phyloP scores from a whole-genome alignment of 2,888 invertebrate species.

The Marronus borbonicus region DNA sequence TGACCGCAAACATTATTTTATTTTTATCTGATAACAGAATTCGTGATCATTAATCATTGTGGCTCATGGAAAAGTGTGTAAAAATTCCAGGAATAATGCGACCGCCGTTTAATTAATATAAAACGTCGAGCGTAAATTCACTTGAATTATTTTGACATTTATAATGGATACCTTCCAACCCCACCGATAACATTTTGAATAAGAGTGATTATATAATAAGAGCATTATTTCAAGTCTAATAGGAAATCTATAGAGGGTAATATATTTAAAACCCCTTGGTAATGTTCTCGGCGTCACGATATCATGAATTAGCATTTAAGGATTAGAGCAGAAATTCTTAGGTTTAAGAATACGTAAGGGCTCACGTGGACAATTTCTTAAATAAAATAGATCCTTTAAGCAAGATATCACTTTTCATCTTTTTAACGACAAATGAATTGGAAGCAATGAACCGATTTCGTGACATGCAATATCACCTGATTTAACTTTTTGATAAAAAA shows the following conservation, averaged over 20 bases:
- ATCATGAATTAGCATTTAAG: too few relatives aligned
- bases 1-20: constrained; percentile 35
- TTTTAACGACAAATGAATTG: too few relatives aligned
- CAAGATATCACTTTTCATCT: too few relatives aligned
- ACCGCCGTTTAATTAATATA: constrained; percentile 34
- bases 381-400: too few relatives aligned
- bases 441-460: too few relatives aligned
- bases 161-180: constrained; percentile 25
- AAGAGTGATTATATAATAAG: constrained; percentile 7
- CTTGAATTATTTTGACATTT: constrained; percentile 28
- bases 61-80: constrained; percentile 31
- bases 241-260: not conserved
- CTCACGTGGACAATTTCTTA: too few relatives aligned
- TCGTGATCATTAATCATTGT: constrained; percentile 40
- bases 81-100: constrained; percentile 16
- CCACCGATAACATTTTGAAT: constrained; percentile 18
- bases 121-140: constrained; percentile 21
- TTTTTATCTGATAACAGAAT: constrained; percentile 27
- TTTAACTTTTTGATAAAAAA: too few relatives aligned
- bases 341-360: too few relatives aligned
- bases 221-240: not conserved
- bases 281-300: too few relatives aligned
- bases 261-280: not conserved
- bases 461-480: too few relatives aligned
- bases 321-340: too few relatives aligned